phyloP scores from a whole-genome alignment of 2,888 invertebrate genomes.

The Lithosia quadra region DNA sequence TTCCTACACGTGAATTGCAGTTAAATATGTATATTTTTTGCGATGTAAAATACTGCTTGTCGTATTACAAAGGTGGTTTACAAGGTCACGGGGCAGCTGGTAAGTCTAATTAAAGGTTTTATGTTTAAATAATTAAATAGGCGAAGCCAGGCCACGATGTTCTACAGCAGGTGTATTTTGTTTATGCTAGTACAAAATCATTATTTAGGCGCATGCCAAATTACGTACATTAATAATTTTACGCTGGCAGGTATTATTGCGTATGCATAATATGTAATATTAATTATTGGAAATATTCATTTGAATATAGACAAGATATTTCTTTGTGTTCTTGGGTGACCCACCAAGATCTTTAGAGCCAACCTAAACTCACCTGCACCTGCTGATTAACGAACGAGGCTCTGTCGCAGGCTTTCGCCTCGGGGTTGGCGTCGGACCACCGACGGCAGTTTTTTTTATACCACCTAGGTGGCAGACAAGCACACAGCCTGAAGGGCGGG shows the following conservation, averaged over 20 bases:
- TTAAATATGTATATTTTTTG: constrained; percentile 79
- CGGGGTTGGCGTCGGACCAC: too few relatives aligned
- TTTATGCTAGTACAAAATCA: constrained; percentile 82
- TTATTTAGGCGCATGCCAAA: constrained; percentile 82
- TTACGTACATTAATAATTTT: constrained; percentile 72
- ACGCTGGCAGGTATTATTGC: constrained; percentile 57
- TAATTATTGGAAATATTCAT: constrained; percentile 52
- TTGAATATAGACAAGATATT: constrained; percentile 37
- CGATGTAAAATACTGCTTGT: constrained; percentile 80
- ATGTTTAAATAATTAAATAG: constrained; percentile 85
- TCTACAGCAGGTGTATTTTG: constrained; percentile 74
- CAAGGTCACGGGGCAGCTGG: constrained; percentile 82
- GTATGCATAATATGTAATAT: constrained; percentile 51
- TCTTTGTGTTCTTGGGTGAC: neutral
- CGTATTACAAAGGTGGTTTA: constrained; percentile 80
- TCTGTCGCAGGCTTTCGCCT: too few relatives aligned
- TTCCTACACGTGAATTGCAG: constrained; percentile 64
- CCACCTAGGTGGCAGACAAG: too few relatives aligned
- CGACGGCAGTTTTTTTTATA: too few relatives aligned
- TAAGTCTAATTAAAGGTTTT: constrained; percentile 84
- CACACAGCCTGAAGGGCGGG: too few relatives aligned
- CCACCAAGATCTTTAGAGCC: neutral
- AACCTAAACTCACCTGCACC: neutral
- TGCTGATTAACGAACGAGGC: too few relatives aligned
- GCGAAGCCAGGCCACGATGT: constrained; percentile 57